Conservation (phyloP, 2,113 vertebrate genomes). For the Corvus cornix region DNA sequence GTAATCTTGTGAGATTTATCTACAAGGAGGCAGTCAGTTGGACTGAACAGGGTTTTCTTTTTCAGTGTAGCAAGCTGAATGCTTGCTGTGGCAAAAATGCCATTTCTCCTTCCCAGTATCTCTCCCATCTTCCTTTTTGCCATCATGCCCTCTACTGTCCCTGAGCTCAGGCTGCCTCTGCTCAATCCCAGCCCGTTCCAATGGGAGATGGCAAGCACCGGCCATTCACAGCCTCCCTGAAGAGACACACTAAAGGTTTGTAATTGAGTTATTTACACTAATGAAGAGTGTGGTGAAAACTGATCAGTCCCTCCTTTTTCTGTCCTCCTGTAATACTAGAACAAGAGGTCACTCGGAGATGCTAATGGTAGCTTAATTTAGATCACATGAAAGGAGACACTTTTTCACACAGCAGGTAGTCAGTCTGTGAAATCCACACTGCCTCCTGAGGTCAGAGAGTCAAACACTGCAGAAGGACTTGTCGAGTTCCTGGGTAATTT, state of each 20-base stretch:
- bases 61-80: background rate
- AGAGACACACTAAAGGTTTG: background rate
- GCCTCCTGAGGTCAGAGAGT: slow-evolving; percentile 44
- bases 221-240: background rate
- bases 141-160: background rate
- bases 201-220: background rate
- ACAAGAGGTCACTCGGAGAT: slow-evolving; percentile 64
- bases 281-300: slow-evolving; percentile 44
- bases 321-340: slow-evolving; percentile 47
- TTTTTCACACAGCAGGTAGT: slow-evolving; percentile 60
- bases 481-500: slow-evolving; percentile 15
- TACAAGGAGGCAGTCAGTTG: background rate
- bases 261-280: slow-evolving; percentile 57
- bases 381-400: slow-evolving; percentile 56
- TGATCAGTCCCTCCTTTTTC: slow-evolving; percentile 44
- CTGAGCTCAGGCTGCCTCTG: background rate
- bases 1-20: slow-evolving; percentile 29
- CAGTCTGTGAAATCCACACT: slow-evolving; percentile 61
- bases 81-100: background rate
- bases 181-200: accelerated
- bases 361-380: slow-evolving; percentile 70
- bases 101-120: background rate
- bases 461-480: slow-evolving; percentile 20
- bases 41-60: background rate
- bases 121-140: background rate